A percentile compares a stretch with the other conserved stretches of the same genome.
These are phyloP conservation scores for Embidobia sp. DNA, from an alignment of 2,888 invertebrate genomes.

Conservation along the genomic window DNA sequence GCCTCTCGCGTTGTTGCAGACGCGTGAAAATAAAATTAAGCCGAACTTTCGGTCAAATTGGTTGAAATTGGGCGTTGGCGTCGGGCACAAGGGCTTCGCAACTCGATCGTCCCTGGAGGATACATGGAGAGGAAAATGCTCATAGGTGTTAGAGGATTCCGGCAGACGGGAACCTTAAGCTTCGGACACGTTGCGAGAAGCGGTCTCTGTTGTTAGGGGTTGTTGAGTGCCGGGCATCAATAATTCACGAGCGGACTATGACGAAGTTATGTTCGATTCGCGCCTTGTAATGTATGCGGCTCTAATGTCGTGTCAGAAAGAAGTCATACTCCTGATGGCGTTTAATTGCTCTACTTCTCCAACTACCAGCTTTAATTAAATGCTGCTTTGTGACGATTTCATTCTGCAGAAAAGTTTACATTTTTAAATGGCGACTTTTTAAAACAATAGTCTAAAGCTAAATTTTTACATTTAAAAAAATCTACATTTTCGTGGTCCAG, in stretches of 20 bases:
- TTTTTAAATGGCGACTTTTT: too few species aligned
- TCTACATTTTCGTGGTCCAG: too few species aligned
- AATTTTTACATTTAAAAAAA: too few species aligned
- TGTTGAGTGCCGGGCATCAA: slow-evolving; percentile 79
- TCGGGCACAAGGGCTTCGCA: slow-evolving; percentile 66
- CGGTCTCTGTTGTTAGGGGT: slow-evolving; percentile 64
- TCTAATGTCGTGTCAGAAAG: slow-evolving; percentile 22
- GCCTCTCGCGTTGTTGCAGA: slow-evolving; percentile 70
- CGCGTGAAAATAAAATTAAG: slow-evolving; percentile 84
- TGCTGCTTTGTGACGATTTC: too few species aligned
- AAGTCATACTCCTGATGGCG: slow-evolving; percentile 52
- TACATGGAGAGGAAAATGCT: slow-evolving; percentile 60
- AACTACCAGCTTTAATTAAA: too few species aligned
- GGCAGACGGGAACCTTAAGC: slow-evolving; percentile 47
- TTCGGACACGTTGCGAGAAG: slow-evolving; percentile 69
- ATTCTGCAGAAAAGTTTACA: too few species aligned
- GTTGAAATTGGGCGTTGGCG: slow-evolving; percentile 83
- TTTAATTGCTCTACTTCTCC: slow-evolving; percentile 60
- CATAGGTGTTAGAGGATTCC: slow-evolving; percentile 60
- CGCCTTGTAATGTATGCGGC: slow-evolving; percentile 34
- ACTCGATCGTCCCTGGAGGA: slow-evolving; percentile 68
- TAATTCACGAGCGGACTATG: slow-evolving; percentile 80
- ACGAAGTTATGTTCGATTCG: slow-evolving; percentile 76
- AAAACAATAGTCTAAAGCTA: too few species aligned
- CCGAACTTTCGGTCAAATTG: slow-evolving; percentile 84